phyloP scores from a whole-genome alignment of 2,888 invertebrate species.

The Heteromurus nitidus region DNA sequence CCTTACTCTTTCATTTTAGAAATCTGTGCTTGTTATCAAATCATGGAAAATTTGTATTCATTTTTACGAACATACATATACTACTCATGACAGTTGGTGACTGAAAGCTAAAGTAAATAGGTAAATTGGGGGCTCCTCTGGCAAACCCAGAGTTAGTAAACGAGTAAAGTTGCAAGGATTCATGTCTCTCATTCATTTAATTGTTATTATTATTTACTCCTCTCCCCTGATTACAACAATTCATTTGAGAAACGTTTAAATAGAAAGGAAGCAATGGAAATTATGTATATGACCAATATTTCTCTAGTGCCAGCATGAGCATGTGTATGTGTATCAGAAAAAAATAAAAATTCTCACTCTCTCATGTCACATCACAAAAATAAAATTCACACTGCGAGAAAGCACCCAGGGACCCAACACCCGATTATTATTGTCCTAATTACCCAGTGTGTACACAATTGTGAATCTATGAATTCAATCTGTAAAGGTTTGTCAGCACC shows the following conservation, averaged over 20 bases:
- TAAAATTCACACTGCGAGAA: no score
- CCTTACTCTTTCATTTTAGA: not conserved
- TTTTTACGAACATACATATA: not conserved
- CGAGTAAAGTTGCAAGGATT: not conserved
- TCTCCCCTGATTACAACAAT: not conserved
- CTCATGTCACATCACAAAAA: no score
- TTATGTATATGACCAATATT: no score
- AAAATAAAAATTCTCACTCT: no score
- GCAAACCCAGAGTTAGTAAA: no score
- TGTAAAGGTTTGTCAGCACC: no score
- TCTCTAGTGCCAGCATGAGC: not conserved
- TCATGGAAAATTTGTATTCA: no score
- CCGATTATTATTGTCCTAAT: conserved; percentile 8
- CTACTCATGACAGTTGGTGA: not conserved
- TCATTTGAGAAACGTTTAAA: not conserved
- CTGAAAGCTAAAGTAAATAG: no score
- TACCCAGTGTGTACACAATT: not conserved
- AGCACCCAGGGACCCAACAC: conserved; percentile 32
- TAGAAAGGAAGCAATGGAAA: not conserved
- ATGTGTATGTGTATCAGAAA: not conserved
- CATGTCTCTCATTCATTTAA: not conserved
- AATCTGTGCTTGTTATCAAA: not conserved
- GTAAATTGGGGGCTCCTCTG: no score
- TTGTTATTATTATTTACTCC: conserved; percentile 13
- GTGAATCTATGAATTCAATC: not conserved